Evolutionary conservation across 2,113 vertebrate genomes (phyloP).

Genomic region (Dinomys branickii): DNA sequence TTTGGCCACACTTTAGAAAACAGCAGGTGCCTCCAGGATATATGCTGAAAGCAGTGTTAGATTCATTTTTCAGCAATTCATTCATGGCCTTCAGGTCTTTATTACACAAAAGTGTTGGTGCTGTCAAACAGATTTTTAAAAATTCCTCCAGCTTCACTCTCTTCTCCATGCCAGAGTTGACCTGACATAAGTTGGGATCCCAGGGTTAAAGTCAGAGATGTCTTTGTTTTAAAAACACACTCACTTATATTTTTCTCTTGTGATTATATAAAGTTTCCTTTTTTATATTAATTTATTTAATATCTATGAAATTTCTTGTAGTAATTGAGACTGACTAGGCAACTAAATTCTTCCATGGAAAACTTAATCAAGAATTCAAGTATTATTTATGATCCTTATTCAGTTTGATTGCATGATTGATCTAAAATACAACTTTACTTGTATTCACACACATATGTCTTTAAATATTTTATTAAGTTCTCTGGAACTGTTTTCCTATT

Average conservation of each 20-base stretch:
- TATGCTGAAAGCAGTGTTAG: neutral
- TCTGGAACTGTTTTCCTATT: neutral
- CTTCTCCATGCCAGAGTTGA: neutral
- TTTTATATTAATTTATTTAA: neutral
- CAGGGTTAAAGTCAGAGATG: neutral
- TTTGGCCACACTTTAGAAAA: neutral
- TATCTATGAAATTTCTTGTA: neutral
- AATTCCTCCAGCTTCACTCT: neutral
- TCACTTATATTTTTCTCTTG: neutral
- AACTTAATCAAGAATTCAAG: neutral
- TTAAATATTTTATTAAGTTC: neutral
- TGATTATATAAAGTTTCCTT: neutral
- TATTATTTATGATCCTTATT: constrained; percentile 33
- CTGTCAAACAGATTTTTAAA: neutral
- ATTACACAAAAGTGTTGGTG: neutral
- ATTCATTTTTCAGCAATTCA: neutral
- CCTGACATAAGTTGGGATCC: neutral
- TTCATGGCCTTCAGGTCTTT: neutral
- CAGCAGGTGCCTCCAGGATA: neutral
- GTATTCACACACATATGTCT: neutral
- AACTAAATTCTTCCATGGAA: constrained; percentile 13
- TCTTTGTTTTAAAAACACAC: neutral
- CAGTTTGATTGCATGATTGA: neutral
- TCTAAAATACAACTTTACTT: neutral
- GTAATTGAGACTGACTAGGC: neutral